phyloP scores from a whole-genome alignment of 2,888 invertebrate species.

The Cactoblastis cactorum region DNA sequence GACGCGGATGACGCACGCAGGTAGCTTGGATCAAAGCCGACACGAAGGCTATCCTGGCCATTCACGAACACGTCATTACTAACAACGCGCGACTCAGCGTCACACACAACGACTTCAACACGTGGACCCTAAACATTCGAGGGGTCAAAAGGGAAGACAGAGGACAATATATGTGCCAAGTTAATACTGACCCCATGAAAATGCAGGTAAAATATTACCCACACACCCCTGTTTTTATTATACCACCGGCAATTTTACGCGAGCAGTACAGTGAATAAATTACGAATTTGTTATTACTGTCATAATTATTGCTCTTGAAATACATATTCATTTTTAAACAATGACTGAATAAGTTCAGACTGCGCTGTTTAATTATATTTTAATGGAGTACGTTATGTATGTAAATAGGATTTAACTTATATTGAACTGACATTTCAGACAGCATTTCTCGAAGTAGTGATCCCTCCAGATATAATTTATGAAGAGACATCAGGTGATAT shows the following conservation, averaged over 20 bases:
- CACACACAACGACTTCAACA: constrained; percentile 94
- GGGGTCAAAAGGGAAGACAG: constrained; percentile 91
- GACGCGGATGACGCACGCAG: constrained; percentile 66
- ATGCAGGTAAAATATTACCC: constrained; percentile 84
- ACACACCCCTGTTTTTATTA: constrained; percentile 13
- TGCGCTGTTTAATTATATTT: background rate
- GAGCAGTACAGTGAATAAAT: constrained; percentile 14
- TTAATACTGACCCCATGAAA: constrained; percentile 96
- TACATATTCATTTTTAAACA: background rate
- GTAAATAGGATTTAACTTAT: background rate
- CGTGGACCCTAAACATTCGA: constrained; percentile 94
- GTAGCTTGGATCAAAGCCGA: constrained; percentile 97
- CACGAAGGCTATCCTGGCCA: constrained; percentile 94
- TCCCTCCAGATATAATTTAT: constrained; percentile 93
- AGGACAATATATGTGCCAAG: constrained; percentile 96
- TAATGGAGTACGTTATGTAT: too few relatives aligned
- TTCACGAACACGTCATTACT: constrained; percentile 96
- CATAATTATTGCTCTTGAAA: background rate
- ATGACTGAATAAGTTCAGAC: background rate
- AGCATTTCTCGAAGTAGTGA: constrained; percentile 93
- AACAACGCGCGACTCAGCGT: constrained; percentile 93
- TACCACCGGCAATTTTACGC: constrained; percentile 15
- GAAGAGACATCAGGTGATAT: constrained; percentile 95
- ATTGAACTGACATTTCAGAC: constrained; percentile 72
- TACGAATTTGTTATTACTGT: constrained; percentile 1